A percentile compares a stretch with the other conserved stretches of the same genome.
These are phyloP conservation scores for Xiphorhynchus elegans DNA, from an alignment of 2,113 vertebrate species.

Conservation along the genomic window DNA sequence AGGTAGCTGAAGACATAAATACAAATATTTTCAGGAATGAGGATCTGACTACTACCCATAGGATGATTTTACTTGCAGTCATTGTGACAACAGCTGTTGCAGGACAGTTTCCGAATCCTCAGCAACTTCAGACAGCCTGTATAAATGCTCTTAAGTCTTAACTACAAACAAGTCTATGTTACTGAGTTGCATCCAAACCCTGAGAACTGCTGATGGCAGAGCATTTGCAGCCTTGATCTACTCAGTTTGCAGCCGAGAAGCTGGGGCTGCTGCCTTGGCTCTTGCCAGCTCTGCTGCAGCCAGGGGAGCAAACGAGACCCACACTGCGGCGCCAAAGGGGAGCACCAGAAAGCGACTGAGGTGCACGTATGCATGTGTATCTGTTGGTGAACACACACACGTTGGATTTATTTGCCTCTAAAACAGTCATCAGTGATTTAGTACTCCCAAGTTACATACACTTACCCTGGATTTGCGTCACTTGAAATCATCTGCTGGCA, in stretches of 20 bases:
- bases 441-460: neutral
- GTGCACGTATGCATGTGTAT: rapidly evolving
- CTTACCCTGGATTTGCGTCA: neutral
- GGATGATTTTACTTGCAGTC: neutral
- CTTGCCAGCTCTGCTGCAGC: rapidly evolving
- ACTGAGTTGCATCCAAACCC: neutral
- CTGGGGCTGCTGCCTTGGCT: neutral
- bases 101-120: neutral
- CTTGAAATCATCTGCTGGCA: neutral
- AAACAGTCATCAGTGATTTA: neutral
- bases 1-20: neutral
- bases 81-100: neutral
- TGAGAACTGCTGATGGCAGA: neutral
- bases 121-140: neutral
- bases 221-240: neutral
- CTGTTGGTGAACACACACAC: neutral
- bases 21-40: neutral
- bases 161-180: neutral
- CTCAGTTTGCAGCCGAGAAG: rapidly evolving
- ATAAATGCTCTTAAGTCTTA: neutral
- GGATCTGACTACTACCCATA: neutral
- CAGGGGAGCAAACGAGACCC: neutral
- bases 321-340: rapidly evolving
- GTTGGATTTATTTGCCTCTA: neutral
- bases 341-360: neutral